Conservation (phyloP, 2,113 vertebrate species). For the Thryonomys swinderianus region DNA sequence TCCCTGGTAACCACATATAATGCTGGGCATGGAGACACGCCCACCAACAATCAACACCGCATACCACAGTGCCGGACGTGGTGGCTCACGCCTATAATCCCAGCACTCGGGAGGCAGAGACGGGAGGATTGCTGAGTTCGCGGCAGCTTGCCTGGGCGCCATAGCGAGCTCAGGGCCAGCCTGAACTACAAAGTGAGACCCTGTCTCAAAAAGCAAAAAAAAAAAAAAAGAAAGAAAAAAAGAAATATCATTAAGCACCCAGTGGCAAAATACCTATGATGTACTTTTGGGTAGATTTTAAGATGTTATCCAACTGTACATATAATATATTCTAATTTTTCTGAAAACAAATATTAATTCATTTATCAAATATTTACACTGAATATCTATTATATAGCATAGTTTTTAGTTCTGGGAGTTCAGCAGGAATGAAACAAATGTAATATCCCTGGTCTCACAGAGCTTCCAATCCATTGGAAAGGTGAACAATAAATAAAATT, state of each 20-base stretch:
- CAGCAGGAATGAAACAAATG: neutral
- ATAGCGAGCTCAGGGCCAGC: too few relatives aligned
- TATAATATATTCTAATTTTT: neutral
- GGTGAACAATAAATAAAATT: neutral
- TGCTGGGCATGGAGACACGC: too few relatives aligned
- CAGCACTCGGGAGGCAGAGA: too few relatives aligned
- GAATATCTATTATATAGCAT: neutral
- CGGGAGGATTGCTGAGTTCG: too few relatives aligned
- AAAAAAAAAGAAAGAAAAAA: too few relatives aligned
- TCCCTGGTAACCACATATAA: too few relatives aligned
- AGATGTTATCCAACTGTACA: neutral
- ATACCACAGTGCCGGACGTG: too few relatives aligned
- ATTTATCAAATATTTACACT: neutral
- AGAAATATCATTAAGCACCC: neutral
- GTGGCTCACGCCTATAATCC: too few relatives aligned
- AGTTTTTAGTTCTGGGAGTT: neutral
- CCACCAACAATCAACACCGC: too few relatives aligned
- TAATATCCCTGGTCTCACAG: neutral
- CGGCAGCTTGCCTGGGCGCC: too few relatives aligned
- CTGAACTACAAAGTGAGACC: too few relatives aligned
- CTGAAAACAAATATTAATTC: conserved; percentile 15
- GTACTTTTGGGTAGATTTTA: neutral
- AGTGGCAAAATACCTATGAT: neutral
- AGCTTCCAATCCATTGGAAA: neutral
- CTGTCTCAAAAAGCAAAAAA: too few relatives aligned